Evolutionary conservation across 2,888 invertebrate species (phyloP).

Genomic region (Diarsia brunnea): DNA sequence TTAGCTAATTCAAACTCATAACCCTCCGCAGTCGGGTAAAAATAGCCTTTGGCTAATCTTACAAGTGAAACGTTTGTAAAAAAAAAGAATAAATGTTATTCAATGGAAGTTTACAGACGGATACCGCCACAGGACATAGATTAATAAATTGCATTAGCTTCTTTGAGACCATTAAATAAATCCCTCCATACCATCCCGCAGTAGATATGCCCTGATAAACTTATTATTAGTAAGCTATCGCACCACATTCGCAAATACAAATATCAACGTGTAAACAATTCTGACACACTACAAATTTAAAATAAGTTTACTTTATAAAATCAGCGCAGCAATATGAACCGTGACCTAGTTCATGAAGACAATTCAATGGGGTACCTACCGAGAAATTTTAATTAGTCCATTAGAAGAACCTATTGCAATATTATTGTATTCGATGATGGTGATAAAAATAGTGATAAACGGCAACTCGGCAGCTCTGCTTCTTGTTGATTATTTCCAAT

Average conservation of each 20-base stretch:
- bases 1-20: not conserved
- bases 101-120: not conserved
- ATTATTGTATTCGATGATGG: not conserved
- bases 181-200: not conserved
- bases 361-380: not conserved
- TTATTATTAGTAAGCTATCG: conserved; percentile 2
- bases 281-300: not conserved
- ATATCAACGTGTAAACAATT: conserved; percentile 27
- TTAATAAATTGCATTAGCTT: not conserved
- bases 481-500: not conserved
- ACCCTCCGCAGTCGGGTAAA: not conserved
- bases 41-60: not conserved
- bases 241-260: conserved; percentile 14
- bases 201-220: conserved; percentile 28
- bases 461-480: not conserved
- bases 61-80: not conserved
- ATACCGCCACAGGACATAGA: not conserved
- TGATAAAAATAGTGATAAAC: not conserved
- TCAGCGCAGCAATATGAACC: not conserved
- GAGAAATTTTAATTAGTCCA: conserved; percentile 2
- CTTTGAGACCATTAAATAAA: not conserved
- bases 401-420: not conserved
- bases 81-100: not conserved
- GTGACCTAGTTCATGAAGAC: conserved; percentile 10
- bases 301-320: not conserved